Evolutionary conservation across 2,113 vertebrate genomes (phyloP), one percentile per base, ranked within the genome.

Genomic region (Pygoscelis antarcticus): DNA sequence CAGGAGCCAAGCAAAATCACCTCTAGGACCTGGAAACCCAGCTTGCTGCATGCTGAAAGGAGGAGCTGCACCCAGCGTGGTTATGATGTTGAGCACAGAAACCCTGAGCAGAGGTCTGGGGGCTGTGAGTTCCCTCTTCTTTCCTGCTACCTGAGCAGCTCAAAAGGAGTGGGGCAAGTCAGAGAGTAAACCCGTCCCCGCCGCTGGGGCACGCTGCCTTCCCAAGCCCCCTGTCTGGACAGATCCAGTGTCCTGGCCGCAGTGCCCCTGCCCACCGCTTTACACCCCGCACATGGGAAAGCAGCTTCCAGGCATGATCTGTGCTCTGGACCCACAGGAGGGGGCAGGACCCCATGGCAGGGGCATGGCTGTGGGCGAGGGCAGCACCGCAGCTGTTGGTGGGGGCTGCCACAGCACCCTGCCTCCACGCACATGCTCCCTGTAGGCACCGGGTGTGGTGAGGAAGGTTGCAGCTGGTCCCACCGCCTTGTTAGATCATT

Each of bases 371-470:
- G 8, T 51, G 44, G 38, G 54, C 52, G 32, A 47, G 77, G 32
- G 47, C 34, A 36, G 61, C n/a, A 30, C 6, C 1, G 2, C 23
- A 65, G 49, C 64, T 54, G n/a, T 30, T 34, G 44, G 4, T 34
- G 34, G 58, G 51, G 13, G 30, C 47, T 72, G 74, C 70, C 1
- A 3, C 46, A 40, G 18, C 34, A 54, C 32, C 52, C 36, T 4
- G 1, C 55, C 38, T 58, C 57, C 75, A 83, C 6, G 4, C 20
- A 26, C 27, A 2, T 6, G 34, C 18, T 61, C 18, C 34, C 27
- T 2, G 2, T 8, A 27, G 47, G 46, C 36, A 47, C 25, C 5
- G 3, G n/a, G 3, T 40, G 23, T 0, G 0, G 5, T 17, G 22
- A 65, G 12, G 27, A 72, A 69, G 15, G 16, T 12, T 42, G 22